Percentiles rank a stretch among this genome's conserved stretches.
Evolutionary conservation across 2,888 invertebrate genomes (phyloP).

Genomic region (Anodontia alba): DNA sequence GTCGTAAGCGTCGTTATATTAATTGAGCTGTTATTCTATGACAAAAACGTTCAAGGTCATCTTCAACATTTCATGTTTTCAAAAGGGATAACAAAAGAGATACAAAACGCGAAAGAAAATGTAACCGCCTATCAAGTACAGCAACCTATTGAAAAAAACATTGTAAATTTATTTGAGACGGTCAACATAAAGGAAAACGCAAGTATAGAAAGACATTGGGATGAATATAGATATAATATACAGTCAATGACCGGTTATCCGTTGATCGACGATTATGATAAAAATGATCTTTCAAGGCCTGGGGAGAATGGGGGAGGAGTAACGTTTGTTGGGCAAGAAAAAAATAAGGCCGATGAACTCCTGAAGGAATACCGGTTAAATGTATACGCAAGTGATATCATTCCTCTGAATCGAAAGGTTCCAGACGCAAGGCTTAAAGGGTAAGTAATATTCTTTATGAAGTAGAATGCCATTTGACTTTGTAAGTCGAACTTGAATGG

Average conservation of each 20-base stretch:
- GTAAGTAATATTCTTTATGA: slow-evolving; percentile 47
- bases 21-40: too few species aligned
- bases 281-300: slow-evolving; percentile 47
- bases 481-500: too few species aligned
- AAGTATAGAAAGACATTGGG: slow-evolving; percentile 16
- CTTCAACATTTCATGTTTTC: too few species aligned
- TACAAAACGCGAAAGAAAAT: too few species aligned
- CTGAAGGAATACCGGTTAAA: slow-evolving; percentile 57
- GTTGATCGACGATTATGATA: slow-evolving; percentile 62
- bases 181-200: too few species aligned
- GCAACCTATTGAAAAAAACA: too few species aligned
- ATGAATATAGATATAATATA: slow-evolving; percentile 49
- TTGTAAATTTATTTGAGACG: too few species aligned
- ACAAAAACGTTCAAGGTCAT: too few species aligned
- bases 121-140: too few species aligned
- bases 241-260: slow-evolving; percentile 55
- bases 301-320: slow-evolving; percentile 66
- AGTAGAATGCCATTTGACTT: too few species aligned
- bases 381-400: slow-evolving; percentile 64
- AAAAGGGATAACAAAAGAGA: too few species aligned
- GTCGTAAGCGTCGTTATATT: too few species aligned
- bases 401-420: slow-evolving; percentile 67
- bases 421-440: slow-evolving; percentile 68
- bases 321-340: slow-evolving; percentile 44
- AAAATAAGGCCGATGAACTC: slow-evolving; percentile 30